These are phyloP conservation scores for Melolontha melolontha DNA, from an alignment of 2,888 invertebrate species.

Conservation along the genomic window DNA sequence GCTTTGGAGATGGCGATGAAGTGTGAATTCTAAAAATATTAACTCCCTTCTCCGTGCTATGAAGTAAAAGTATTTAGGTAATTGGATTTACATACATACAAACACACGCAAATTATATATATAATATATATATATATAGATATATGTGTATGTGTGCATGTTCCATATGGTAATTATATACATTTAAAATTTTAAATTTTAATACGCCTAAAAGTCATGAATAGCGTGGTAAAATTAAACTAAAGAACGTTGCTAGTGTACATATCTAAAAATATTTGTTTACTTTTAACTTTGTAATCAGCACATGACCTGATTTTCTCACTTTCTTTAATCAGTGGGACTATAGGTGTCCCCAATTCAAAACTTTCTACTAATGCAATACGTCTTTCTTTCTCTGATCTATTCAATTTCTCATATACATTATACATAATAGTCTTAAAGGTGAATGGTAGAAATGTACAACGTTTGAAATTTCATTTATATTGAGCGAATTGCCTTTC, in stretches of 20 bases:
- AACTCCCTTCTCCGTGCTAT: no score
- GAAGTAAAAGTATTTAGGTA: no score
- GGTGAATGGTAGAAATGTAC: slow-evolving; percentile 29
- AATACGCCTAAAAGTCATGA: no score
- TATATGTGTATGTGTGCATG: no score
- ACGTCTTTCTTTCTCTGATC: slow-evolving; percentile 31
- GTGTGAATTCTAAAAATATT: no score
- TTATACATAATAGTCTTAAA: slow-evolving; percentile 22
- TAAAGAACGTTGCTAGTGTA: slow-evolving; percentile 17
- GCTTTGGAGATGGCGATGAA: no score
- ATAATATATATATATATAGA: no score
- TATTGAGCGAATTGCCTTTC: slow-evolving; percentile 19
- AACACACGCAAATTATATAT: no score
- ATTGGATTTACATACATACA: no score
- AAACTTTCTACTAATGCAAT: slow-evolving; percentile 33
- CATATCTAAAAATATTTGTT: slow-evolving; percentile 36
- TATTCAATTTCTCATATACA: slow-evolving; percentile 23
- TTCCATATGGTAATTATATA: no score
- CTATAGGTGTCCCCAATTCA: slow-evolving; percentile 20
- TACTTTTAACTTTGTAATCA: slow-evolving; percentile 32
- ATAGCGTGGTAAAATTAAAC: neutral
- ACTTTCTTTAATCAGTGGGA: slow-evolving; percentile 34
- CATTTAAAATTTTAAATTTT: no score
- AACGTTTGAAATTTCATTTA: slow-evolving; percentile 26
- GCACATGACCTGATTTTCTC: slow-evolving; percentile 34